These are phyloP conservation scores for Sphecodes monilicornis DNA, from an alignment of 2,888 invertebrate species.

Conservation along the genomic window DNA sequence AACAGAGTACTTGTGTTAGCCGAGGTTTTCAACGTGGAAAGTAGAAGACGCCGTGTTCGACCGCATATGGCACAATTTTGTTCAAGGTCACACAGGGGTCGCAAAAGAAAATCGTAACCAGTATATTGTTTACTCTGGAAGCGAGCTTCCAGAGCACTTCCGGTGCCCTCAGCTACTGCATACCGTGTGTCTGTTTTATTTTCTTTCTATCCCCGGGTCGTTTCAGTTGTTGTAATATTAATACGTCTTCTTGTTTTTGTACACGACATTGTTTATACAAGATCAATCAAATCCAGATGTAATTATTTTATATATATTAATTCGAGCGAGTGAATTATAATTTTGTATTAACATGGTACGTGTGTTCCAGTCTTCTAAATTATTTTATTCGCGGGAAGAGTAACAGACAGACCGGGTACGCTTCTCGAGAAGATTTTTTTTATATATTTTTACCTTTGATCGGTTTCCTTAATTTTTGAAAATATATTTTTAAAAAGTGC, in stretches of 20 bases:
- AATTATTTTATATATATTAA: not conserved
- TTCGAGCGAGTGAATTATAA: not conserved
- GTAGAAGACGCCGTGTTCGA: too few relatives aligned
- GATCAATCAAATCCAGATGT: not conserved
- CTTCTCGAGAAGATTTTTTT: slow-evolving; percentile 42
- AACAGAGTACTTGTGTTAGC: not conserved
- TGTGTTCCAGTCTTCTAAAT: not conserved
- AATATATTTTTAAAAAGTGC: not conserved
- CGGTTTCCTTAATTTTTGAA: not conserved
- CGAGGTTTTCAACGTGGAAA: not conserved
- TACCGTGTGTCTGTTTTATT: not conserved
- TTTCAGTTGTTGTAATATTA: not conserved
- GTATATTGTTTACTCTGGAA: slow-evolving; percentile 12
- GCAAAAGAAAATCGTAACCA: not conserved
- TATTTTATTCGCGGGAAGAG: slow-evolving; percentile 4
- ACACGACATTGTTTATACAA: not conserved
- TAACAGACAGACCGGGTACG: slow-evolving; percentile 37
- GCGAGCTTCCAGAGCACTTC: slow-evolving; percentile 1
- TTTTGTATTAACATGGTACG: too few relatives aligned
- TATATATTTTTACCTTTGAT: too few relatives aligned
- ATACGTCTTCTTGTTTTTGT: not conserved
- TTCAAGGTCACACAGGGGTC: not conserved
- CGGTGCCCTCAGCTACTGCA: not conserved
- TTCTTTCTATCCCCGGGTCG: not conserved
- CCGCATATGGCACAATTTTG: slow-evolving; percentile 1